Percentiles rank a stretch among this genome's conserved stretches.
These are phyloP conservation scores for Polylopha cassiicola DNA, from an alignment of 2,888 invertebrate species.

Conservation along the genomic window DNA sequence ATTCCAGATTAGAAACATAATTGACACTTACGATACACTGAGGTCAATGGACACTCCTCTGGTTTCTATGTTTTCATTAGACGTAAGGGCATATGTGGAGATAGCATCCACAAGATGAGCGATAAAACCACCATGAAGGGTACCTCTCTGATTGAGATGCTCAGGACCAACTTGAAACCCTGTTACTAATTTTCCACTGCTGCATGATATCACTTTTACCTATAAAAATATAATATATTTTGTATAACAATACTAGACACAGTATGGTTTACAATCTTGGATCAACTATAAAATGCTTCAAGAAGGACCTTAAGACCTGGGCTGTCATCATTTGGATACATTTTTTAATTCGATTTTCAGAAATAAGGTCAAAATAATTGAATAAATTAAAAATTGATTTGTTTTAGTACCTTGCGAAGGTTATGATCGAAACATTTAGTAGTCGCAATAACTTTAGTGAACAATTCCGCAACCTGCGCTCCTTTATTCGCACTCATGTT, in stretches of 20 bases:
- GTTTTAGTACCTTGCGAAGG: constrained; percentile 51
- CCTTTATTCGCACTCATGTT: constrained; percentile 40
- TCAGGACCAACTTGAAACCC: constrained; percentile 85
- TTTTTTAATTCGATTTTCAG: no score
- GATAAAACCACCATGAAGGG: constrained; percentile 91
- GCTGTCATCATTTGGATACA: no score
- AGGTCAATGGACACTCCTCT: constrained; percentile 91
- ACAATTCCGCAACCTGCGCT: constrained; percentile 56
- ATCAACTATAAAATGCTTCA: no score
- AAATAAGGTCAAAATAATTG: no score
- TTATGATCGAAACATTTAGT: constrained; percentile 67
- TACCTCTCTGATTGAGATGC: constrained; percentile 84
- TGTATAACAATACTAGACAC: background rate
- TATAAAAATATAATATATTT: constrained; percentile 27
- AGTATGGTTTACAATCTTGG: no score
- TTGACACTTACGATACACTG: constrained; percentile 81
- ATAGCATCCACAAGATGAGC: constrained; percentile 84
- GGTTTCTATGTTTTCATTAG: constrained; percentile 76
- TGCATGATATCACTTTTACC: constrained; percentile 71
- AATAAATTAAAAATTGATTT: constrained; percentile 1
- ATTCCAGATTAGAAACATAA: background rate
- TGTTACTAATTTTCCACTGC: constrained; percentile 84
- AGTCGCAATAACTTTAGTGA: constrained; percentile 56
- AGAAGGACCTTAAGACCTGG: no score
- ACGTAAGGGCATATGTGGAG: constrained; percentile 87